Percentiles rank a stretch among this genome's conserved stretches.
phyloP scores from a whole-genome alignment of 2,113 vertebrate genomes.

The Pluvialis apricaria region DNA sequence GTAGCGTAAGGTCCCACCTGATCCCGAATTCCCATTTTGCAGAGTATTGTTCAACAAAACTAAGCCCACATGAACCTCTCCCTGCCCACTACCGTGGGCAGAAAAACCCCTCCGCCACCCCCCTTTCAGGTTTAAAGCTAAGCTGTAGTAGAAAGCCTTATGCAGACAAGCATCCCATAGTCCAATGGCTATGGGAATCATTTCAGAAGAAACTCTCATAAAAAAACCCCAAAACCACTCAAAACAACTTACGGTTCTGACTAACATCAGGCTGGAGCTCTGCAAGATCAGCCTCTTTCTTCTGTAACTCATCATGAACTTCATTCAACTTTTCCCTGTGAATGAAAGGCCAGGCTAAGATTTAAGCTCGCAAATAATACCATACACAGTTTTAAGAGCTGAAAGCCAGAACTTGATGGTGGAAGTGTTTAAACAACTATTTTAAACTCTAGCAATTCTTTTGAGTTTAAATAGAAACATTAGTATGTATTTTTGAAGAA shows the following conservation, averaged over 20 bases:
- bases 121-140: background rate
- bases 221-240: no score
- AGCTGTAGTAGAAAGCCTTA: background rate
- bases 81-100: background rate
- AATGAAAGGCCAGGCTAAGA: background rate
- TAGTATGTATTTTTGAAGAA: background rate
- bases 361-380: background rate
- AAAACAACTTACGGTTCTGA: constrained; percentile 77
- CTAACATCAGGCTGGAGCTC: constrained; percentile 90
- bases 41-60: background rate
- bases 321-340: constrained; percentile 91
- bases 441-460: background rate
- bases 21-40: background rate
- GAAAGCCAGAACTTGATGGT: background rate
- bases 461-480: background rate
- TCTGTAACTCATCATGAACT: constrained; percentile 95
- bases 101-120: background rate
- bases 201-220: background rate
- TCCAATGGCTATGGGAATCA: background rate
- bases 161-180: background rate
- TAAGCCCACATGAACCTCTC: background rate
- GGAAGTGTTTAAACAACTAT: background rate
- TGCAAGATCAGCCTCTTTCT: constrained; percentile 93
- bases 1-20: background rate
- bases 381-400: background rate